Percentiles rank a stretch among this genome's conserved stretches.
Evolutionary conservation across 2,888 invertebrate species (phyloP).

Genomic region (Eupithecia exiguata): DNA sequence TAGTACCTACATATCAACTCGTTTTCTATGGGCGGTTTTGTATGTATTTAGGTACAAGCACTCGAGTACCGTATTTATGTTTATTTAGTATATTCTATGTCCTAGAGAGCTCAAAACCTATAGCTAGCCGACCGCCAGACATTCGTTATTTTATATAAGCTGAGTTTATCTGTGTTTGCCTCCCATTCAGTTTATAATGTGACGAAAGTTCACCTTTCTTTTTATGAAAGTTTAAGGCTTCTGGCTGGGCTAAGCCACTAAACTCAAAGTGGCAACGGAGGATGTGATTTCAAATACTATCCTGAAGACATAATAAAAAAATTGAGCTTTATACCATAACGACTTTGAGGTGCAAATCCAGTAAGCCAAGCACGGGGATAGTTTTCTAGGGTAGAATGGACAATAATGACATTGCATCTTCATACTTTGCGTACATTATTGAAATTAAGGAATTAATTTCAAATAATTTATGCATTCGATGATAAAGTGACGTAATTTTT

Average conservation of each 20-base stretch:
- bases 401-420: no score
- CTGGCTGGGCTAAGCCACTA: neutral
- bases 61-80: slow-evolving; percentile 69
- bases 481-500: no score
- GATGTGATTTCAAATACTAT: neutral
- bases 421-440: no score
- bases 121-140: neutral
- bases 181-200: neutral
- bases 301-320: neutral
- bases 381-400: no score
- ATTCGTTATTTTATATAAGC: neutral
- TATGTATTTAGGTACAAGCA: slow-evolving; percentile 63
- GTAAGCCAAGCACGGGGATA: no score
- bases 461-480: no score
- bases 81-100: slow-evolving; percentile 35
- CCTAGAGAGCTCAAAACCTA: neutral
- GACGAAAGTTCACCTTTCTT: neutral
- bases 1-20: slow-evolving; percentile 76
- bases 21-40: slow-evolving; percentile 65
- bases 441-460: no score
- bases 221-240: neutral
- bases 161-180: neutral
- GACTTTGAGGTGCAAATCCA: neutral
- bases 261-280: neutral
- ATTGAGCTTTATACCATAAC: neutral